A percentile compares a stretch with the other conserved stretches of the same genome.
These are phyloP conservation scores for Pseudolycoriella hygida DNA, from an alignment of 2,888 invertebrate species.

Conservation along the genomic window DNA sequence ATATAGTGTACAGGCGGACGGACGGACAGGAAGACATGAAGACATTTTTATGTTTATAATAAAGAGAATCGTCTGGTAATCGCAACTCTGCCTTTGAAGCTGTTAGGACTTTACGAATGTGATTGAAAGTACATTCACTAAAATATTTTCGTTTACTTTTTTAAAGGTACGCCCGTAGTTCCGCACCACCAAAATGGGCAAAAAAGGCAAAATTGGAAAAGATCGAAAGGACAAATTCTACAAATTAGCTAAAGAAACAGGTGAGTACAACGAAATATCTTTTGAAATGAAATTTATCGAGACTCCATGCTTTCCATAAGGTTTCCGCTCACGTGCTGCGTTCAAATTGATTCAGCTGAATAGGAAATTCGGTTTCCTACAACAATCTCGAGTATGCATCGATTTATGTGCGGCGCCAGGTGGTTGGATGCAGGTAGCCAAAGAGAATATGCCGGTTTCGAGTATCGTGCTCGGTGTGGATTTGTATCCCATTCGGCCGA, in stretches of 20 bases:
- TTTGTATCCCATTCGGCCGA: conserved; percentile 80
- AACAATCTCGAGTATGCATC: conserved; percentile 88
- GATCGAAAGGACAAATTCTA: conserved; percentile 97
- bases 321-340: conserved; percentile 94
- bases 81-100: no score
- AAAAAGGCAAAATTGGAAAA: conserved; percentile 93
- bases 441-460: conserved; percentile 93
- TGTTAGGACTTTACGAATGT: no score
- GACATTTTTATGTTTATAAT: no score
- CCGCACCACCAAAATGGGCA: conserved; percentile 52
- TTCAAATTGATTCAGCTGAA: conserved; percentile 98
- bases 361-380: conserved; percentile 90
- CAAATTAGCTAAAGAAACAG: conserved; percentile 95
- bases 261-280: conserved; percentile 34
- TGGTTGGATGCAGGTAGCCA: conserved; percentile 98
- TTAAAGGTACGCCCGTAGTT: no score
- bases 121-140: no score
- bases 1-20: no score
- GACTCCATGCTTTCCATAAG: conserved; percentile 29
- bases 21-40: no score
- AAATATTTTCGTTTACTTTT: no score
- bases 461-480: conserved; percentile 92
- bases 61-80: no score
- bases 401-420: conserved; percentile 99
- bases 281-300: conserved; percentile 1